Evolutionary conservation across 2,113 vertebrate genomes (phyloP).

Genomic region (Nicator chloris): DNA sequence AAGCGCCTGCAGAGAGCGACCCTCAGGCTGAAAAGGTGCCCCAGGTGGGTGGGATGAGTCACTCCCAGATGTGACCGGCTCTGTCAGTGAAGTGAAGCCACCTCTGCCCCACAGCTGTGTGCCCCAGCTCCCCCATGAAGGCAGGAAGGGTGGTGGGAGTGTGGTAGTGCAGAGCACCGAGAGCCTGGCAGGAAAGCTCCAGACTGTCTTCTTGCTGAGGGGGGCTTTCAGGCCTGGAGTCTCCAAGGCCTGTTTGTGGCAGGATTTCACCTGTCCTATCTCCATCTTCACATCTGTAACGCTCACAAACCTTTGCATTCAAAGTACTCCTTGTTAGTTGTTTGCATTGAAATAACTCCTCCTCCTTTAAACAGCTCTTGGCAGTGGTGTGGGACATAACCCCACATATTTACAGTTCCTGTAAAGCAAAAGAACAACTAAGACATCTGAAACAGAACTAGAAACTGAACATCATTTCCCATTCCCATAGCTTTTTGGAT

Average conservation of each 20-base stretch:
- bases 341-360: background rate
- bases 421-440: background rate
- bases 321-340: background rate
- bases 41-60: background rate
- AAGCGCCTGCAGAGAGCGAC: background rate
- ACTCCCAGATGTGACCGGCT: background rate
- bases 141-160: accelerated
- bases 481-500: background rate
- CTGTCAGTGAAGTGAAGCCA: background rate
- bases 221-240: background rate
- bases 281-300: background rate
- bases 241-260: background rate
- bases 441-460: background rate
- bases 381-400: background rate
- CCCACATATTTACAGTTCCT: background rate
- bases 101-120: background rate
- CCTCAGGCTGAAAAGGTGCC: background rate
- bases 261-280: background rate
- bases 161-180: background rate
- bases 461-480: background rate
- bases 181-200: background rate
- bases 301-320: background rate
- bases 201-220: background rate
- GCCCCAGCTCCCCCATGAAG: background rate
- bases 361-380: background rate